A percentile compares a stretch with the other conserved stretches of the same genome.
phyloP scores from a whole-genome alignment of 2,797 vertebrate genomes.

The Jordanella pulchra region DNA sequence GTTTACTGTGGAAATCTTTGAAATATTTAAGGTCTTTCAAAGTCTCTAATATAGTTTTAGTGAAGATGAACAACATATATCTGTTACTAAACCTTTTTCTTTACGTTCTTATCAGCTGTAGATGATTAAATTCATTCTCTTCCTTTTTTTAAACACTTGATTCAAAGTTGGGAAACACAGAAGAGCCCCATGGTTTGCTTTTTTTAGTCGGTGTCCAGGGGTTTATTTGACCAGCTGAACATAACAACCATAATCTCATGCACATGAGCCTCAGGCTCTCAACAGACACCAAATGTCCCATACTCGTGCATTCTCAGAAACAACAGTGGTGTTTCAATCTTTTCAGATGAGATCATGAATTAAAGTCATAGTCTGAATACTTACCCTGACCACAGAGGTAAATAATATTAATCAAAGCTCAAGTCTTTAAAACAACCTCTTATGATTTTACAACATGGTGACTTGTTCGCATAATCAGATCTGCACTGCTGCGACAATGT shows the following conservation, averaged over 20 bases:
- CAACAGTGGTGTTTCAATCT: neutral
- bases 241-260: constrained; percentile 41
- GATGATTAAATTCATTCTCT: neutral
- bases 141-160: constrained; percentile 18
- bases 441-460: neutral
- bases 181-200: constrained; percentile 31
- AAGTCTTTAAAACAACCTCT: neutral
- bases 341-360: constrained; percentile 9
- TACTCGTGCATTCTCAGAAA: constrained; percentile 8
- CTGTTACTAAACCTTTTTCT: neutral
- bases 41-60: neutral
- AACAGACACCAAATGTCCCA: constrained; percentile 16
- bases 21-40: neutral
- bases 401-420: constrained; percentile 1
- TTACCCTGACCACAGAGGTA: constrained; percentile 1
- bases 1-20: neutral
- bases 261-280: constrained; percentile 24
- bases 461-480: neutral
- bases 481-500: neutral
- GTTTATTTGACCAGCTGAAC: constrained; percentile 73
- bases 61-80: neutral
- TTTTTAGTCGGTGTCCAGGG: constrained; percentile 24
- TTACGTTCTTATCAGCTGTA: neutral
- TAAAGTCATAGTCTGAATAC: neutral
- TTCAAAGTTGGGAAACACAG: constrained; percentile 11